Percentiles rank a stretch among this genome's conserved stretches.
Conservation (phyloP, 2,888 invertebrate genomes). For the Endotricha flammealis region DNA sequence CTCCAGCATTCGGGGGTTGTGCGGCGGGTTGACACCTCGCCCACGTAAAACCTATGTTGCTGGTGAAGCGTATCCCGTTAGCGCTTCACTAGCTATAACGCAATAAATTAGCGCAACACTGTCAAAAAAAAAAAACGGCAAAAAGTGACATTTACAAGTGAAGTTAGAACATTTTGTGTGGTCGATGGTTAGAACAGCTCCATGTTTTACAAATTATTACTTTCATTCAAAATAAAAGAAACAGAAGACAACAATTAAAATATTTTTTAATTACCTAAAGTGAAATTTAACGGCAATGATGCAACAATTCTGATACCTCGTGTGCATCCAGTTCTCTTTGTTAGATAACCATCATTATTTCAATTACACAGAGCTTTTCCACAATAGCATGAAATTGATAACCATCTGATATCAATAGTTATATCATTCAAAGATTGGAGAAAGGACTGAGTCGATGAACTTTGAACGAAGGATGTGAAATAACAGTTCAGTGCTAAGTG, state of each 20-base stretch:
- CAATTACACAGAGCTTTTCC: conserved; percentile 30
- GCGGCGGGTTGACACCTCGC: too few species aligned
- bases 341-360: conserved; percentile 40
- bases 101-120: too few species aligned
- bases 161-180: too few species aligned
- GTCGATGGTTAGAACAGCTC: too few species aligned
- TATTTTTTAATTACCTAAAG: conserved; percentile 10
- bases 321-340: conserved; percentile 30
- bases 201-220: too few species aligned
- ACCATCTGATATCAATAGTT: conserved; percentile 20
- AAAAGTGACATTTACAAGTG: too few species aligned
- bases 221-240: too few species aligned
- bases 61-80: too few species aligned
- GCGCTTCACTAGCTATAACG: too few species aligned
- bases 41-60: too few species aligned
- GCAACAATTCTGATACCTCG: conserved; percentile 34
- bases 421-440: conserved; percentile 24
- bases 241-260: conserved; percentile 5
- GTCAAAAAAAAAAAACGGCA: too few species aligned
- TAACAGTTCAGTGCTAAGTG: conserved; percentile 21
- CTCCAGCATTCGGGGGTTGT: too few species aligned
- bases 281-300: conserved; percentile 18
- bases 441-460: conserved; percentile 25
- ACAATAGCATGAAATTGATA: conserved; percentile 28
- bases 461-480: conserved; percentile 13